These are phyloP conservation scores for Platichthys stellatus DNA, from an alignment of 2,113 vertebrate species.

Conservation along the genomic window DNA sequence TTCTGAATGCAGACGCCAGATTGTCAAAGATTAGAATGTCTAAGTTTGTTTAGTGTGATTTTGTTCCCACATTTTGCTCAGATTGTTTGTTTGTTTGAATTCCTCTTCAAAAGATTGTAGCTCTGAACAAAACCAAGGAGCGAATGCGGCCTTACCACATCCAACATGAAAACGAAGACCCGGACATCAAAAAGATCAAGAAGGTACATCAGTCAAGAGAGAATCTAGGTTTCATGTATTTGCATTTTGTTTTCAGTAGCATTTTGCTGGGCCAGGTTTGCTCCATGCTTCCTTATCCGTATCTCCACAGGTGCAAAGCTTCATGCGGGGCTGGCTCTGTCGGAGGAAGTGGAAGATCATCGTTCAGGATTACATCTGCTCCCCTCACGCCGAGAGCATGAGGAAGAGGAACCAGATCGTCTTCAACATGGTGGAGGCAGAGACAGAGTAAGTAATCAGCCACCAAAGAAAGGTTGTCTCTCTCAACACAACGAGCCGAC, in stretches of 20 bases:
- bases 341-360: conserved; percentile 99
- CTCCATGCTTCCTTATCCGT: neutral
- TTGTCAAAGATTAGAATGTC: too few species aligned
- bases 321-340: conserved; percentile 98
- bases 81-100: conserved; percentile 4
- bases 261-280: neutral
- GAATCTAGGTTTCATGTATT: neutral
- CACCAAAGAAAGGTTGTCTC: neutral
- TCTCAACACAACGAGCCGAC: too few species aligned
- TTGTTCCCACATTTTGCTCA: neutral
- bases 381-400: conserved; percentile 99
- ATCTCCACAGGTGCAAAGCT: conserved; percentile 92
- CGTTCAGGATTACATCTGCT: conserved; percentile 98
- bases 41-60: neutral
- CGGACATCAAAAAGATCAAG: conserved; percentile 99
- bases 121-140: conserved; percentile 98
- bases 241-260: neutral
- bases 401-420: conserved; percentile 98
- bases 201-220: conserved; percentile 84
- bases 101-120: conserved; percentile 88
- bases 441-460: conserved; percentile 87
- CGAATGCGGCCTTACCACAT: conserved; percentile 95
- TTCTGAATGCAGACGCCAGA: too few species aligned
- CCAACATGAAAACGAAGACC: conserved; percentile 93
- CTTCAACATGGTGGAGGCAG: conserved; percentile 99